Evolutionary conservation across 2,888 invertebrate species (phyloP).

Genomic region (Mythimna loreyi): DNA sequence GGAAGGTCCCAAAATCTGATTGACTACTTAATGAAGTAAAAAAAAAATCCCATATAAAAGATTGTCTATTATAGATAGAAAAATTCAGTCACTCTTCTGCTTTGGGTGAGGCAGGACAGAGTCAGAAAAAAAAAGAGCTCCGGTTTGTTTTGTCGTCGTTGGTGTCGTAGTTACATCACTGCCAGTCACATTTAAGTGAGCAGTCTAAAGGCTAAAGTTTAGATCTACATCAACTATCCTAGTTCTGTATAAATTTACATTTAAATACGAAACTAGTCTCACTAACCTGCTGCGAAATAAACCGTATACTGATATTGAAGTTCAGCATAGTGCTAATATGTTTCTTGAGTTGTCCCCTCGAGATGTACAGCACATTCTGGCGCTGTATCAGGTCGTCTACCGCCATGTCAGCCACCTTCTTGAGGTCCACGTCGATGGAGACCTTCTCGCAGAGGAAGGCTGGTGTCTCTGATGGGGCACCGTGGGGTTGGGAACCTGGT

Average conservation of each 20-base stretch:
- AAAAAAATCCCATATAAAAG: no score
- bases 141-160: no score
- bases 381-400: conserved; percentile 96
- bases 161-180: no score
- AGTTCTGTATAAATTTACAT: not conserved
- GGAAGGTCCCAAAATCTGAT: no score
- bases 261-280: not conserved
- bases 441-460: conserved; percentile 98
- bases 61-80: no score
- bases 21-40: no score
- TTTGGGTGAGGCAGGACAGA: no score
- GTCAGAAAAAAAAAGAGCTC: no score
- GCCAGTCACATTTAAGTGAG: no score
- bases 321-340: conserved; percentile 98
- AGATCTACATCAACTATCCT: no score
- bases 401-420: conserved; percentile 97
- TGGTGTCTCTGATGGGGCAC: conserved; percentile 93
- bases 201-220: no score
- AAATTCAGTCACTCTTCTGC: no score
- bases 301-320: conserved; percentile 96
- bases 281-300: conserved; percentile 96
- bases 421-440: conserved; percentile 96
- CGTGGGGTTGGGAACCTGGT: conserved; percentile 77
- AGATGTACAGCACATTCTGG: conserved; percentile 96
- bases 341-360: conserved; percentile 96